These are phyloP conservation scores for Psittacara wagleri DNA, from an alignment of 2,113 vertebrate species.

Conservation along the genomic window DNA sequence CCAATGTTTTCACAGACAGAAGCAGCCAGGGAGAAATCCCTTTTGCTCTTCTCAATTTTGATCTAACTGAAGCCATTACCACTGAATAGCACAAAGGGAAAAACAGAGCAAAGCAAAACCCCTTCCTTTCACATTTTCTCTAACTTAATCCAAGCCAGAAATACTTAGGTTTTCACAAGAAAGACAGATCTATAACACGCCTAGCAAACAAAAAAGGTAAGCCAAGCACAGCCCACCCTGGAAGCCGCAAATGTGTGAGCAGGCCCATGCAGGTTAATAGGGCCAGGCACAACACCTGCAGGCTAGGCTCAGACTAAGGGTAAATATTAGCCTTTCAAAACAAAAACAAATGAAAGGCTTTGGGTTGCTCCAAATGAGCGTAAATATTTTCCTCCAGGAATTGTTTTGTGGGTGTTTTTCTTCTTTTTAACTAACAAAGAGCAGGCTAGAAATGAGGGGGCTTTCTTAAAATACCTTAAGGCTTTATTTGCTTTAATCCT, in stretches of 20 bases:
- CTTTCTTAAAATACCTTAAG: not conserved
- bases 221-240: not conserved
- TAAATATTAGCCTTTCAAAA: constrained; percentile 14
- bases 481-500: not conserved
- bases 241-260: rapidly evolving
- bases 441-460: not conserved
- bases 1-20: not conserved
- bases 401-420: not conserved
- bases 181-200: rapidly evolving
- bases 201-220: not conserved
- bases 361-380: not conserved
- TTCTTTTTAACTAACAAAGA: not conserved
- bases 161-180: not conserved
- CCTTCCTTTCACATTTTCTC: not conserved
- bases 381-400: constrained; percentile 17
- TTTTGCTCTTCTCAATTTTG: not conserved
- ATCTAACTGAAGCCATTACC: not conserved
- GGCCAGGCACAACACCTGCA: not conserved
- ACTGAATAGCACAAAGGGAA: not conserved
- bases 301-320: not conserved
- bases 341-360: constrained; percentile 28
- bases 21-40: not conserved
- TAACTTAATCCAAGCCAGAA: not conserved
- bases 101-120: not conserved
- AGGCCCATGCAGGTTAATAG: not conserved